These are phyloP conservation scores for Heliconius aoede DNA, from an alignment of 2,888 invertebrate species.

Conservation along the genomic window DNA sequence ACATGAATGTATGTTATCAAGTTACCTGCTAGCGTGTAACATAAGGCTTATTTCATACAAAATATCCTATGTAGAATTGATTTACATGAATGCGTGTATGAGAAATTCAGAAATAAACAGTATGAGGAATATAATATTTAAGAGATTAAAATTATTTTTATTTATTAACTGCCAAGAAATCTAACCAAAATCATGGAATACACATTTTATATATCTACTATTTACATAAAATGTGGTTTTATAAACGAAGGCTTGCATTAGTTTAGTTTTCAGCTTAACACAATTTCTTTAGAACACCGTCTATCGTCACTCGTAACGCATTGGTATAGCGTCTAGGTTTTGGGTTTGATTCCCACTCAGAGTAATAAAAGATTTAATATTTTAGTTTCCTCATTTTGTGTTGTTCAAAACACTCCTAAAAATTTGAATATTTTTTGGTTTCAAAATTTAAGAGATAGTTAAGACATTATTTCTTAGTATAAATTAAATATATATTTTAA, in stretches of 20 bases:
- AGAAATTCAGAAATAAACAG: background rate
- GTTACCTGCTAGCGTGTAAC: conserved; percentile 34
- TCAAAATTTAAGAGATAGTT: background rate
- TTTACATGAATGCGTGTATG: background rate
- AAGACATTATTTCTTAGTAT: background rate
- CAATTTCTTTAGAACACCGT: no score
- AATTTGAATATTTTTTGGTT: background rate
- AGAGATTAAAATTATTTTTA: background rate
- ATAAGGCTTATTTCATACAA: background rate
- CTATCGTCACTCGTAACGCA: no score
- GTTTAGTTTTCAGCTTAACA: no score
- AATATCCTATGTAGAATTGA: background rate
- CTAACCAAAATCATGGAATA: no score
- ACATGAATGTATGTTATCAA: conserved; percentile 30
- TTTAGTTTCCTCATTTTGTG: no score
- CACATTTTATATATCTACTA: no score
- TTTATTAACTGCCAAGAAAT: background rate
- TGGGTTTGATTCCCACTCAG: no score
- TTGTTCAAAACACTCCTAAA: background rate
- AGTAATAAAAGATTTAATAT: no score
- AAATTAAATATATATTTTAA: background rate
- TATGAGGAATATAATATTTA: background rate
- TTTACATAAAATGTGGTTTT: no score
- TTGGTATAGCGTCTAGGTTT: no score
- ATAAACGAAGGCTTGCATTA: no score